Base-by-base conservation (phyloP, 35 echinoderm and acorn worm genomes). In the Eucidaris tribuloides region DNA sequence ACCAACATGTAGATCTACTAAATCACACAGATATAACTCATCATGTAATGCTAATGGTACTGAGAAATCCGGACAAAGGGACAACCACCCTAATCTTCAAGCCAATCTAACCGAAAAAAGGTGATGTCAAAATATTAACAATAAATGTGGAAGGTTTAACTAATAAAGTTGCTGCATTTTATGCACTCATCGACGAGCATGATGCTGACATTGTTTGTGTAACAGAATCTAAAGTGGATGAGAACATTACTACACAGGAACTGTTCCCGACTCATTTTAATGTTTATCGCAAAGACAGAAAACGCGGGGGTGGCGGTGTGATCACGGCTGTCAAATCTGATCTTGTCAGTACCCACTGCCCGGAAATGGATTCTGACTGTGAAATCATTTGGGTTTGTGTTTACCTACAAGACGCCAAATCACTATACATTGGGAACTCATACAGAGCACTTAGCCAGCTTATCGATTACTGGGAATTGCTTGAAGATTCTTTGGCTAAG, bases 321-420 rank as follows among this genome's bases (percentile, higher is more conserved):
- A 79, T 79, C n/a, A 79, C 76, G 17, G 76, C 46, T 79, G 46
- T 79, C 46, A 79, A 54, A 22, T 49, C 76, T 7, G 28, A 79
- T 22, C 43, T 70, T 4, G n/a, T 70, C 4, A 70, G 64, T 35
- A 70, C 64, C 5, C 64, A 30, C 15, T 70, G 64, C 64, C 64
- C 64, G 4, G 64, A 70, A 4, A 31, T 70, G 22, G 64, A 70
- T 70, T 4, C 14, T 14, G 15, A 79, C 45, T 79, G 76, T 79
- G 76, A 79, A 79, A 79, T 79, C 4, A 54, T 79, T 9, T 79
- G 76, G 76, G 45, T 79, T 30, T 79, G 76, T 48, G 24, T 79
- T 48, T 46, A 79, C 33, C 45, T 79, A 23, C 76, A 79, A 27
- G 46, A 79, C 15, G 31, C 44, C 13, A 79, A 79, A 79, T 19